These are phyloP conservation scores for Euplagia quadripunctaria DNA, from an alignment of 2,888 invertebrate species.

Conservation along the genomic window DNA sequence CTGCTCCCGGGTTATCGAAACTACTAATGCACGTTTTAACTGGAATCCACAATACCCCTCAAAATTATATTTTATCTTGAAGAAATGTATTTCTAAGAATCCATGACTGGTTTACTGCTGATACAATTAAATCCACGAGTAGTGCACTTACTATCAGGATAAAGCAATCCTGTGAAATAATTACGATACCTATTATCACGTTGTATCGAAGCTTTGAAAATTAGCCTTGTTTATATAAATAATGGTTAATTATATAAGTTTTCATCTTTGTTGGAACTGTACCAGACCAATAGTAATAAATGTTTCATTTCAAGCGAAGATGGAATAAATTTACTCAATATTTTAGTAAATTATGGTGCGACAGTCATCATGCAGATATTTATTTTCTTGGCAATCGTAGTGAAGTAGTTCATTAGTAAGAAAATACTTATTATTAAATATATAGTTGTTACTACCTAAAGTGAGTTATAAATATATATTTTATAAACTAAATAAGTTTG, in stretches of 20 bases:
- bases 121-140: background rate
- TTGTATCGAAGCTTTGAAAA: background rate
- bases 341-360: conserved; percentile 2
- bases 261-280: background rate
- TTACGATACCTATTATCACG: background rate
- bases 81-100: too few relatives aligned
- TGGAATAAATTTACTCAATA: background rate
- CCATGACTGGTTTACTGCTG: too few relatives aligned
- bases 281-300: conserved; percentile 4
- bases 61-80: too few relatives aligned
- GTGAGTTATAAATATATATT: background rate
- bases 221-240: background rate
- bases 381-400: conserved; percentile 17
- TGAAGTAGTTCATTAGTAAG: conserved; percentile 4
- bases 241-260: background rate
- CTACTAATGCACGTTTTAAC: too few relatives aligned
- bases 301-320: conserved; percentile 1
- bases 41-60: too few relatives aligned
- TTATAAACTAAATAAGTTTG: too few relatives aligned
- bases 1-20: too few relatives aligned
- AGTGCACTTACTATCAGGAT: too few relatives aligned
- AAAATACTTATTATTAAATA: conserved; percentile 1
- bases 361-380: conserved; percentile 16
- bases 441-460: background rate
- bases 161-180: background rate